Base-by-base conservation (phyloP, 1,140 invertebrate genomes). In the Camponotus pennsylvanicus region DNA sequence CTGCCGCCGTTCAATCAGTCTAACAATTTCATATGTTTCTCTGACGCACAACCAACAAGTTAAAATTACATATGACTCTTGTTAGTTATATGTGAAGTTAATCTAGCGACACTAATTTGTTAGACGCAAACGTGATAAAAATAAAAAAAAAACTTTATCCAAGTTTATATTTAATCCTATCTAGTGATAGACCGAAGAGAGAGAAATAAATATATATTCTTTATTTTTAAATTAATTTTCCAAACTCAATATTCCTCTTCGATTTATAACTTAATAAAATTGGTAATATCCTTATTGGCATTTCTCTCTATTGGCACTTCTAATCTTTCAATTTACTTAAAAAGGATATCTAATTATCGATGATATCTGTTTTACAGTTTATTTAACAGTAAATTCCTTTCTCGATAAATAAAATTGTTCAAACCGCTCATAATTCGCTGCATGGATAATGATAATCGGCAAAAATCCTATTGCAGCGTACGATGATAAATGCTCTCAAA, bases 401-500 rank as follows among this genome's bases (percentile, higher is more conserved):
- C n/a, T 11, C 8, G 9, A 27, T 27, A 59, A 8, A 7, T 21
- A 0, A 40, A 61, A 4, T 77, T 77, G 3, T 4, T 7, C 0
- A 18, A n/a, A 13, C 4, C 13, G 2, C 6, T 21, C 37, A 8
- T n/a, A 37, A 79, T 67, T 21, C 9, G 18, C 3, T 4, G 11
- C 27, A 27, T 45, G 45, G 3, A 34, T 18, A 27, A 64, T 52
- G 34, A n/a, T 45, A 82, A 82, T 82, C 64, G 18, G 42, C 0
- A 70, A 80, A 71, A 80, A 57, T 59, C 21, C 21, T 32, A 13
- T 6, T 11, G 4, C 49, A 32, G 8, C 4, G 49, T 5, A 15
- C n/a, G 37, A 73, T 71, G 27, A 82, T 34, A 45, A 82, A 82
- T 32, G 21, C 6, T 55, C 27, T 61, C 27, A 18, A 59, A 82